Conservation (phyloP, 2,113 vertebrate genomes). For the Istiophorus platypterus region DNA sequence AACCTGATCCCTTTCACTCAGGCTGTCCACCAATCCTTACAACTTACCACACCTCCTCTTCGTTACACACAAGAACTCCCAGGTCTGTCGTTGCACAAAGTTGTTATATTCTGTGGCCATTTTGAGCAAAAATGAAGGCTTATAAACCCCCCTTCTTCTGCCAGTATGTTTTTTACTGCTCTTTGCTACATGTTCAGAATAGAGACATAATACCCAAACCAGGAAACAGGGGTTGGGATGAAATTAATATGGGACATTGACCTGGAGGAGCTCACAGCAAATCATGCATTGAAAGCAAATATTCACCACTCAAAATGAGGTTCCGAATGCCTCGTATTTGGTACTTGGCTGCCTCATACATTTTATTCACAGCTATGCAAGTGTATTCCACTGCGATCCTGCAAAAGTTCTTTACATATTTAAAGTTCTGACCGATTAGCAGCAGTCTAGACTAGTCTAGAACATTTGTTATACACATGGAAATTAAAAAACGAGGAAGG, state of each 20-base stretch:
- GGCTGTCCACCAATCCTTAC: constrained; percentile 55
- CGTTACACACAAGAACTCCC: background rate
- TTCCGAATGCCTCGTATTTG: background rate
- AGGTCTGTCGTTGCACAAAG: constrained; percentile 7
- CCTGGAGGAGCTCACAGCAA: background rate
- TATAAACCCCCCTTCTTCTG: background rate
- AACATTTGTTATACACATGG: background rate
- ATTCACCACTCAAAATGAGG: background rate
- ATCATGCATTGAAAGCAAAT: background rate
- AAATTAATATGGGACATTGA: background rate
- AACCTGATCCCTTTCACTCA: constrained; percentile 66
- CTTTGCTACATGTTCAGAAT: background rate
- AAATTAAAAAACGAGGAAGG: background rate
- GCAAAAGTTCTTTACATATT: background rate
- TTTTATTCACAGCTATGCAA: background rate
- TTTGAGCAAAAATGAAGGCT: background rate
- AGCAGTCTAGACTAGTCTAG: background rate
- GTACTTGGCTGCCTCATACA: background rate
- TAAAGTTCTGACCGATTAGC: background rate
- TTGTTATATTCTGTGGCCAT: background rate
- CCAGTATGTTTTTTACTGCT: background rate
- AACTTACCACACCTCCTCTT: constrained; percentile 29
- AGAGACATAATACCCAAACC: background rate
- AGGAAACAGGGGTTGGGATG: background rate
- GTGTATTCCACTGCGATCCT: background rate